Conservation (phyloP, 2,797 vertebrate genomes). For the Lindbergichthys nudifrons region DNA sequence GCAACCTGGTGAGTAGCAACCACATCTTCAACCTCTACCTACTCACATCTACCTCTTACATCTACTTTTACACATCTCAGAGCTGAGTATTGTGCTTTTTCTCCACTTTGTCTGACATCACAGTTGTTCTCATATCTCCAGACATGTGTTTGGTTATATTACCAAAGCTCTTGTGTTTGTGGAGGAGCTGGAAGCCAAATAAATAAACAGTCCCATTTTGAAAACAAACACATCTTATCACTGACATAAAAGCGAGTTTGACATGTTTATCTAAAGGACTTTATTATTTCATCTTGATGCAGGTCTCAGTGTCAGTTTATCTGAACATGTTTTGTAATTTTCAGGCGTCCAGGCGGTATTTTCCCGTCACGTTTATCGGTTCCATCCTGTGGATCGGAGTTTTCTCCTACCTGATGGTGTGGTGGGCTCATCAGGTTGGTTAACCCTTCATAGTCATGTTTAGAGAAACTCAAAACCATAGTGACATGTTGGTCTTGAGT, state of each 20-base stretch:
- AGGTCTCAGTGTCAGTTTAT: not conserved
- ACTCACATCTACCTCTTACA: not conserved
- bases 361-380: constrained; percentile 89
- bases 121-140: not conserved
- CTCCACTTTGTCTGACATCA: not conserved
- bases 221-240: not conserved
- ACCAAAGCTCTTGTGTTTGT: not conserved
- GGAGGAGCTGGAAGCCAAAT: not conserved
- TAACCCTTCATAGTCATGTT: not conserved
- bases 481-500: not conserved
- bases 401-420: constrained; percentile 97
- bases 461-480: not conserved
- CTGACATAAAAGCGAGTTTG: not conserved
- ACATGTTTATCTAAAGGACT: not conserved
- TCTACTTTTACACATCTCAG: not conserved
- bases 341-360: constrained; percentile 90
- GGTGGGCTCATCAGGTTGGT: constrained; percentile 97
- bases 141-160: not conserved
- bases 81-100: not conserved
- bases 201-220: not conserved
- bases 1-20: constrained; percentile 88
- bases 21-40: no score
- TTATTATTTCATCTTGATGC: not conserved
- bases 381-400: constrained; percentile 93
- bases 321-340: not conserved